Percentiles rank a stretch among this genome's conserved stretches.
phyloP scores from a whole-genome alignment of 2,888 invertebrate genomes.

The Micoletzkya japonica region DNA sequence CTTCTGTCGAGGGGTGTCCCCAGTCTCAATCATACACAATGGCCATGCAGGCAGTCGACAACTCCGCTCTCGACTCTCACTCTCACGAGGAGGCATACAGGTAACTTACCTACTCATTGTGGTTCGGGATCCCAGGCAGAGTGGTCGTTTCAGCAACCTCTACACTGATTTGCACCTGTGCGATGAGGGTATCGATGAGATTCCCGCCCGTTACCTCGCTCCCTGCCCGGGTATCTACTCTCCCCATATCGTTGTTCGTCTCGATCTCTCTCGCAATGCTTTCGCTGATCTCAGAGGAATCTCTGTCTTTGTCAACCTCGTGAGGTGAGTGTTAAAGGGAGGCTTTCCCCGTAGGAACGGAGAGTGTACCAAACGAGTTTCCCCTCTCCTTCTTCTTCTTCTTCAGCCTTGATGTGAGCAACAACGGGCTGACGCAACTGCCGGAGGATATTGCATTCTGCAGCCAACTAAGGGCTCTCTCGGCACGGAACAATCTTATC shows the following conservation, averaged over 20 bases:
- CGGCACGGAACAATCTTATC: conserved; percentile 85
- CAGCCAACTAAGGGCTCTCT: conserved; percentile 74
- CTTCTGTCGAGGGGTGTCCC: conserved; percentile 2
- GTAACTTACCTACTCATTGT: neutral
- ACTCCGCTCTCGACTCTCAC: neutral
- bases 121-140: neutral
- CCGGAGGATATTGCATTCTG: conserved; percentile 80
- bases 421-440: conserved; percentile 78
- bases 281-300: conserved; percentile 36
- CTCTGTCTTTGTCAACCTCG: conserved; percentile 37
- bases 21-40: neutral
- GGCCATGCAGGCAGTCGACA: neutral
- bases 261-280: conserved; percentile 41
- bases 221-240: conserved; percentile 34
- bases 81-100: conserved; percentile 4
- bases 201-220: conserved; percentile 34
- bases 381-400: neutral
- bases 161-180: conserved; percentile 28
- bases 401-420: conserved; percentile 69
- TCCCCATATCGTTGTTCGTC: conserved; percentile 35
- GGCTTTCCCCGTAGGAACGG: neutral
- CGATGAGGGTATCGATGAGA: conserved; percentile 32
- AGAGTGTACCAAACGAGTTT: neutral
- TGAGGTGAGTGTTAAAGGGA: conserved; percentile 29
- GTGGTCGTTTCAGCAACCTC: neutral